Base-by-base conservation (phyloP, 2,113 vertebrate species). In the Bucco capensis region DNA sequence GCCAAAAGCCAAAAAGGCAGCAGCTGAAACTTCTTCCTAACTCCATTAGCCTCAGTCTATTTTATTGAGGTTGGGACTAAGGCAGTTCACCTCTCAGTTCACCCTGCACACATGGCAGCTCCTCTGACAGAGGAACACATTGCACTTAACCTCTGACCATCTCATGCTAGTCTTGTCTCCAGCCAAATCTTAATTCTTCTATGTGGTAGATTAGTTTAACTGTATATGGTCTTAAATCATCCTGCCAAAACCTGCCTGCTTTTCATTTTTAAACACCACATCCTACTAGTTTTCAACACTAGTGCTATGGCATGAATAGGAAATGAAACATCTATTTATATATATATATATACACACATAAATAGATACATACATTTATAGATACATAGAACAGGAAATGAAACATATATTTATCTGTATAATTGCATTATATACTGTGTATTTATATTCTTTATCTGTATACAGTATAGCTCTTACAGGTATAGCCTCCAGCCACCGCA, bases 1-100 rank as follows among this genome's bases (percentile, higher is more conserved):
- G 14, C 3, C 44, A 19, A 1, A 15, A 79, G 30, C 30, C 83
- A 49, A 88, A 72, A n/a, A 51, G 0, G 0, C 17, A 33, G n/a
- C 0, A 0, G 17, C 42, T 60, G 25, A 90, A 85, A 25, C 35
- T 18, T 62, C 42, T 49, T 57, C 22, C 47, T 27, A 30, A 56
- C 19, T 42, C 6, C 21, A 10, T 67, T 50, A 72, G 19, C 16
- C 27, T 72, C 30, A 12, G 7, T 5, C 31, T 53, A 2, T 61
- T 58, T 42, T 77, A 27, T 0, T 40, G 46, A 57, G 33, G 8
- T 77, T 74, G 66, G 64, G 38, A 70, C 50, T 46, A 66, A 56
- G 28, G 25, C 42, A 10, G 28, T 54, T 82, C 14, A 54, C 23
- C 18, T 83, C 50, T 27, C 8, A 5, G 7, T 11, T 74, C 51